Conservation (phyloP, 2,797 vertebrate species). For the Corythornis leucogaster region DNA sequence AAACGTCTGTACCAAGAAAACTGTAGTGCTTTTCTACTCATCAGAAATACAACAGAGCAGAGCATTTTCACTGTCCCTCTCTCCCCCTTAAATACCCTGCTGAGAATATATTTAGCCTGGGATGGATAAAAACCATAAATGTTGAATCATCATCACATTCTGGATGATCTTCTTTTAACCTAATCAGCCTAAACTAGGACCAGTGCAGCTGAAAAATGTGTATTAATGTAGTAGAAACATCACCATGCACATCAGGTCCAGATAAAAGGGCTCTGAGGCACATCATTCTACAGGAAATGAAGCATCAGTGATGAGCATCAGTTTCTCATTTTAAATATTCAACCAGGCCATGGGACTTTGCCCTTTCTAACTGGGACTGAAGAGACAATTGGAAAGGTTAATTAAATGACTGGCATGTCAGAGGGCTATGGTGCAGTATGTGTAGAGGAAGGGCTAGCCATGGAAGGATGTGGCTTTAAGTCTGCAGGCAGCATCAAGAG, state of each 20-base stretch:
- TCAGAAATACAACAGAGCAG: conserved; percentile 3
- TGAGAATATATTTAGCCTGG: neutral
- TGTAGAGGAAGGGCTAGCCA: neutral
- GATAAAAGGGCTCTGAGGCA: conserved; percentile 34
- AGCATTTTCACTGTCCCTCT: neutral
- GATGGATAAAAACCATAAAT: neutral
- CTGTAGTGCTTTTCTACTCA: neutral
- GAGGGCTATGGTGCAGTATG: accelerated
- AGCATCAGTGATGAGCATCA: neutral
- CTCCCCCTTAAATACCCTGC: neutral
- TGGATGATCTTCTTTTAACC: conserved; percentile 32
- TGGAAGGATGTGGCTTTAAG: accelerated
- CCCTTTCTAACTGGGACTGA: conserved; percentile 15
- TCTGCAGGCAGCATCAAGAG: neutral
- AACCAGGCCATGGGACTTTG: conserved; percentile 18
- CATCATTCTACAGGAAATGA: conserved; percentile 31
- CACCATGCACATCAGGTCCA: neutral
- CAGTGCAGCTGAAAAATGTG: neutral
- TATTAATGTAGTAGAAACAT: neutral
- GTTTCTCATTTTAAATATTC: conserved; percentile 58
- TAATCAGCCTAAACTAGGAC: neutral
- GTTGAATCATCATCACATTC: neutral
- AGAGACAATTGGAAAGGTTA: conserved; percentile 50
- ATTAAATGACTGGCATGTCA: conserved; percentile 5
- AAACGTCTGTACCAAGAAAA: neutral